These are phyloP conservation scores for Xestobium rufovillosum DNA, from an alignment of 2,888 invertebrate species.

Conservation along the genomic window DNA sequence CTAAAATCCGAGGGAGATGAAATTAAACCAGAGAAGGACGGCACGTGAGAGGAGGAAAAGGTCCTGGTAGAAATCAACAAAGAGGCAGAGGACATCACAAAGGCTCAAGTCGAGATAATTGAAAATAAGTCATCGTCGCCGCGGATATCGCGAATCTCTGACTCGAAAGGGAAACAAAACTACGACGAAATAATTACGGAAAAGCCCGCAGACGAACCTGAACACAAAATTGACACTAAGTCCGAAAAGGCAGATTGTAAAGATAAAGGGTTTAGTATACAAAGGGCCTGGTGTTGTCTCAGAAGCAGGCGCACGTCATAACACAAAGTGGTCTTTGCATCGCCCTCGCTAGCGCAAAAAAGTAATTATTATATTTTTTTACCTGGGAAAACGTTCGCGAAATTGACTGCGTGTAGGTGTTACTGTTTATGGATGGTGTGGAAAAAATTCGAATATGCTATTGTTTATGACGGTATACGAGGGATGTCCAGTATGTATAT, in stretches of 20 bases:
- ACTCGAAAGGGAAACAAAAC: constrained; percentile 22
- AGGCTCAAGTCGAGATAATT: constrained; percentile 2
- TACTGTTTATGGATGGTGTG: too few species aligned
- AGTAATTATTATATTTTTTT: too few species aligned
- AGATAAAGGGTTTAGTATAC: constrained; percentile 44
- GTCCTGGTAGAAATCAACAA: constrained; percentile 41
- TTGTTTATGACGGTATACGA: too few species aligned
- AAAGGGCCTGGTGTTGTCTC: constrained; percentile 49
- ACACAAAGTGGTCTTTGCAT: constrained; percentile 19
- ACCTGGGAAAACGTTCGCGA: too few species aligned
- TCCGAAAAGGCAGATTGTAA: constrained; percentile 19
- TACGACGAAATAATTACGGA: constrained; percentile 36
- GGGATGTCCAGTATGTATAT: too few species aligned
- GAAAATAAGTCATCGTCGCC: background rate
- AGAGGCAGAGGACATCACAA: constrained; percentile 13
- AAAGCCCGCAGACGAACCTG: constrained; percentile 21
- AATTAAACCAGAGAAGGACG: constrained; percentile 36
- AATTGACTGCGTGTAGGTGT: too few species aligned
- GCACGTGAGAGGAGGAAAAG: constrained; percentile 41
- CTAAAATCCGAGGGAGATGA: constrained; percentile 19
- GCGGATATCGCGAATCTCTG: constrained; percentile 12
- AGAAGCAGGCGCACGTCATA: constrained; percentile 41
- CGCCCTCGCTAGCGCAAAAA: too few species aligned
- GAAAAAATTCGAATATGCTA: too few species aligned
- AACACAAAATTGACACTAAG: constrained; percentile 18